phyloP scores from a whole-genome alignment of 2,888 invertebrate genomes.

The Pammene aurita region DNA sequence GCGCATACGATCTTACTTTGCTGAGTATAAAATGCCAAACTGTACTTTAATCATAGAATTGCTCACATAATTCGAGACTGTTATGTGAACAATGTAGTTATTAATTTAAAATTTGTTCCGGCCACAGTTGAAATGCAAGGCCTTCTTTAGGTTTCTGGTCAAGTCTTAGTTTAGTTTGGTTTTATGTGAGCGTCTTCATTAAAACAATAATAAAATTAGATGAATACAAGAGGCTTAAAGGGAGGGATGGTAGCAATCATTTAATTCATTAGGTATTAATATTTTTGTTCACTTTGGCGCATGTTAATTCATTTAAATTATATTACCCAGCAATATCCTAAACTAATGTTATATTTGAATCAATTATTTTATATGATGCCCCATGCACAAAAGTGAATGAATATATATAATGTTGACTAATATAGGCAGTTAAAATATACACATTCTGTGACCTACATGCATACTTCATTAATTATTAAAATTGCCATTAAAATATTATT shows the following conservation, averaged over 20 bases:
- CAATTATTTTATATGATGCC: background rate
- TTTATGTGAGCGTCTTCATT: conserved; percentile 30
- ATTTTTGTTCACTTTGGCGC: conserved; percentile 28
- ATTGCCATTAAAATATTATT: conserved; percentile 14
- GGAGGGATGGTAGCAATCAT: conserved; percentile 17
- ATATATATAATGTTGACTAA: conserved; percentile 32
- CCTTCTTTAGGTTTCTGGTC: conserved; percentile 19
- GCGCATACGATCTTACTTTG: conserved; percentile 27
- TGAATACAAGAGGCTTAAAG: conserved; percentile 32
- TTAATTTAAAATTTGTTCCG: conserved; percentile 4
- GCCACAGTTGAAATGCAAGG: background rate
- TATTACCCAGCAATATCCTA: background rate
- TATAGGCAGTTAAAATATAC: conserved; percentile 21
- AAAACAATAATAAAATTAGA: conserved; percentile 22
- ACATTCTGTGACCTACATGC: conserved; percentile 10
- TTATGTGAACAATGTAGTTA: conserved; percentile 24
- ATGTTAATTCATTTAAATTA: background rate
- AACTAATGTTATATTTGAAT: conserved; percentile 6
- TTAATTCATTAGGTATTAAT: conserved; percentile 18
- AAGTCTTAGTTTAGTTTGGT: conserved; percentile 26
- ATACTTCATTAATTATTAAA: conserved; percentile 12
- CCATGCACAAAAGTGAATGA: conserved; percentile 28
- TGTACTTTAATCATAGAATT: conserved; percentile 30
- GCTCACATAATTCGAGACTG: conserved; percentile 35
- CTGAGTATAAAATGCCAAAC: conserved; percentile 38